These are phyloP conservation scores for Megamerina dolium DNA, from an alignment of 2,888 invertebrate species.

Conservation along the genomic window DNA sequence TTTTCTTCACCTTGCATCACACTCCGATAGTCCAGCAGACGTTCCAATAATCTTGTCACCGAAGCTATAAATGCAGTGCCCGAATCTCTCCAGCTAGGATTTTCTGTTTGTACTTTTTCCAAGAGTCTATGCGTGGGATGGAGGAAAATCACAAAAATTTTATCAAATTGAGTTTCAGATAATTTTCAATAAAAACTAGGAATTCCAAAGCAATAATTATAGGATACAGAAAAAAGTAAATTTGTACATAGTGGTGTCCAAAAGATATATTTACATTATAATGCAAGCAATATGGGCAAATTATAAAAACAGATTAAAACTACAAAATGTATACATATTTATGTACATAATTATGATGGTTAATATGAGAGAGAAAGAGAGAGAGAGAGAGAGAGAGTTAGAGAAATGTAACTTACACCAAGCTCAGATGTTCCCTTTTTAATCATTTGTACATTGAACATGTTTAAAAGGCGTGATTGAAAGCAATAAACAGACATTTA, in stretches of 20 bases:
- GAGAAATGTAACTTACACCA: slow-evolving; percentile 95
- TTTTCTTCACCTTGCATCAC: slow-evolving; percentile 95
- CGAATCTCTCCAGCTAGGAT: slow-evolving; percentile 85
- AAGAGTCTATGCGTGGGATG: slow-evolving; percentile 56
- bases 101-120: slow-evolving; percentile 76
- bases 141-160: neutral
- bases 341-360: too few species aligned
- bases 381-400: too few species aligned
- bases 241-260: too few species aligned
- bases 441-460: slow-evolving; percentile 22
- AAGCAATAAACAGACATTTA: slow-evolving; percentile 17
- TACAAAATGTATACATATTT: slow-evolving; percentile 16
- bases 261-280: too few species aligned
- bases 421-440: slow-evolving; percentile 82
- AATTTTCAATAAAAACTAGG: neutral
- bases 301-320: slow-evolving; percentile 9
- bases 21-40: slow-evolving; percentile 87
- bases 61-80: slow-evolving; percentile 90
- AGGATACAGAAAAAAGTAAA: too few species aligned
- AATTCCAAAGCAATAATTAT: neutral
- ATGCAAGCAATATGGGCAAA: slow-evolving; percentile 8
- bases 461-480: slow-evolving; percentile 15
- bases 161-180: neutral
- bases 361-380: too few species aligned
- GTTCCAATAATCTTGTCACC: slow-evolving; percentile 79